phyloP scores from a whole-genome alignment of 2,797 vertebrate species.

The Halcyon badia region DNA sequence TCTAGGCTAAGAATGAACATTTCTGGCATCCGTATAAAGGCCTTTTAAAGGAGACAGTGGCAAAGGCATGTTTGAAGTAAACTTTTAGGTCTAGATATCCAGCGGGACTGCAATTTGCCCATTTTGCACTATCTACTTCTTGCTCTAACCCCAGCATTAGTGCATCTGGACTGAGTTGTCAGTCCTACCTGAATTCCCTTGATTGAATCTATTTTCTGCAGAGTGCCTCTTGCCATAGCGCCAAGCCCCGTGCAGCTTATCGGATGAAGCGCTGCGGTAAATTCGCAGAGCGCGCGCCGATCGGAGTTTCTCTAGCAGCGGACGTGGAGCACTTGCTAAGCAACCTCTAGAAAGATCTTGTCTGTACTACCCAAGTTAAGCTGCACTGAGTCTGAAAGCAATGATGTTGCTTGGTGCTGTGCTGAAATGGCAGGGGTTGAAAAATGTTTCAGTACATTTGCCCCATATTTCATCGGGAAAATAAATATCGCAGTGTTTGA shows the following conservation, averaged over 20 bases:
- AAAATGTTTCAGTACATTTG: neutral
- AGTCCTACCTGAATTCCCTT: neutral
- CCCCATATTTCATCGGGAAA: neutral
- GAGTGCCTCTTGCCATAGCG: neutral
- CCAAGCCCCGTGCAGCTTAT: neutral
- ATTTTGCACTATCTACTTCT: neutral
- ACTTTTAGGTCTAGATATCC: neutral
- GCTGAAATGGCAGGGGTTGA: neutral
- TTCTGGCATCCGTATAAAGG: neutral
- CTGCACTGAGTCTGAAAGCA: neutral
- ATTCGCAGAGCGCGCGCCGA: fast-evolving
- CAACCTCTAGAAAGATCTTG: neutral
- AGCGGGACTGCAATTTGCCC: neutral
- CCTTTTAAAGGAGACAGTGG: neutral
- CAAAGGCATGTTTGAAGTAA: neutral
- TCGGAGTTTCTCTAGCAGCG: neutral
- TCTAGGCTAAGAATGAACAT: neutral
- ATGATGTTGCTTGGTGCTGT: neutral
- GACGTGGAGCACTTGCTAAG: neutral
- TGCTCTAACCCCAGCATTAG: neutral
- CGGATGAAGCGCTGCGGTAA: neutral
- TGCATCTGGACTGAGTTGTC: neutral
- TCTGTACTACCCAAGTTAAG: neutral
- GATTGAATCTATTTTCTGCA: neutral
- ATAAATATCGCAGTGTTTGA: neutral